Percentiles rank a stretch among this genome's conserved stretches.
phyloP scores from a whole-genome alignment of 2,888 invertebrate species.

The Griposia aprilina region DNA sequence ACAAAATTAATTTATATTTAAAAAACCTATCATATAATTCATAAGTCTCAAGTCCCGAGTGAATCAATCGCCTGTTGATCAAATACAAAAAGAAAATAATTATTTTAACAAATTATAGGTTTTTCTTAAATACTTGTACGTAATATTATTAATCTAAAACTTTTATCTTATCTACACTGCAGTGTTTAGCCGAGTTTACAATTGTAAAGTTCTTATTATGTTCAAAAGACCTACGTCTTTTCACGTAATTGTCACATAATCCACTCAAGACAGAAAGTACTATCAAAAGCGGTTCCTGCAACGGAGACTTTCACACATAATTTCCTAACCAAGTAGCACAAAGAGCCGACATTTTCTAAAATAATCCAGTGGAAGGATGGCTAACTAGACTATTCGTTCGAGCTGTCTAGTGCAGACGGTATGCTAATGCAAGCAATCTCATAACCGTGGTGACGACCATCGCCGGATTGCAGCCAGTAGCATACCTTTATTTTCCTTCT shows the following conservation, averaged over 20 bases:
- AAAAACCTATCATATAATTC: not conserved
- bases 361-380: constrained; percentile 38
- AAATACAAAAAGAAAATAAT: too few species aligned
- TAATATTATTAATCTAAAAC: not conserved
- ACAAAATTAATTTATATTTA: not conserved
- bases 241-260: not conserved
- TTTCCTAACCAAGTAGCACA: constrained; percentile 14
- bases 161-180: not conserved
- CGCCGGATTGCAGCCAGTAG: constrained; percentile 28
- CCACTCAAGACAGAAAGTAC: not conserved
- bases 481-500: constrained; percentile 44
- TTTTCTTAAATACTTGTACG: too few species aligned
- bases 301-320: constrained; percentile 13
- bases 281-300: not conserved
- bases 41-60: not conserved
- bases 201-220: not conserved
- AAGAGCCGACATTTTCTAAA: constrained; percentile 42
- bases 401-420: constrained; percentile 54
- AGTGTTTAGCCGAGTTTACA: not conserved
- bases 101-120: too few species aligned
- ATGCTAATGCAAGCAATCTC: constrained; percentile 74
- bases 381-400: constrained; percentile 56
- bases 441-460: constrained; percentile 60
- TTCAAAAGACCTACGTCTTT: not conserved
- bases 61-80: too few species aligned